Conservation (phyloP, 2,797 vertebrate species). For the Rhodeus uyekii region DNA sequence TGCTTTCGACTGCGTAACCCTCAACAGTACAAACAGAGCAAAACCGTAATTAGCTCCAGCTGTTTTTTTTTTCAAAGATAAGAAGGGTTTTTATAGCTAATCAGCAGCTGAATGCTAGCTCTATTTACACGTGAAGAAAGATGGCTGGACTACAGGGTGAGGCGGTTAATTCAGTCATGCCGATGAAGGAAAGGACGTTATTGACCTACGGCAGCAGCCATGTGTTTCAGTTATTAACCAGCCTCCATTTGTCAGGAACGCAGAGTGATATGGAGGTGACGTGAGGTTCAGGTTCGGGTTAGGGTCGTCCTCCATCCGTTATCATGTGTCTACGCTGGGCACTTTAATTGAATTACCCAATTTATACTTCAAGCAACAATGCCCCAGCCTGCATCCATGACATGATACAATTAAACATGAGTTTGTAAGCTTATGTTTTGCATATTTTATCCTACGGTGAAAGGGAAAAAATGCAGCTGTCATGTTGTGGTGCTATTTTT, state of each 20-base stretch:
- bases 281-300: constrained; percentile 97
- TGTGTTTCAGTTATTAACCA: constrained; percentile 99
- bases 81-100: constrained; percentile 95
- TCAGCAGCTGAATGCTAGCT: constrained; percentile 90
- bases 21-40: constrained; percentile 76
- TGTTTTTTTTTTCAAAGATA: constrained; percentile 83
- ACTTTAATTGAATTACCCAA: constrained; percentile 99
- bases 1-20: constrained; percentile 74
- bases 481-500: constrained; percentile 29
- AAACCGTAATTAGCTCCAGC: constrained; percentile 78
- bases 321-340: constrained; percentile 96
- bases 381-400: constrained; percentile 92
- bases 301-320: constrained; percentile 97
- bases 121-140: constrained; percentile 82
- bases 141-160: constrained; percentile 91
- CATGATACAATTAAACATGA: constrained; percentile 96
- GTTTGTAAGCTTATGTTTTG: constrained; percentile 93
- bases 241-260: constrained; percentile 98
- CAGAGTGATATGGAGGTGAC: constrained; percentile 84
- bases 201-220: constrained; percentile 99
- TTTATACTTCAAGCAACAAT: constrained; percentile 99
- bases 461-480: constrained; percentile 25
- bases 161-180: constrained; percentile 88
- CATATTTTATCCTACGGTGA: constrained; percentile 72
- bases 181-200: constrained; percentile 86